Conservation (phyloP, 2,113 vertebrate genomes). For the Rhinogobius similis region DNA sequence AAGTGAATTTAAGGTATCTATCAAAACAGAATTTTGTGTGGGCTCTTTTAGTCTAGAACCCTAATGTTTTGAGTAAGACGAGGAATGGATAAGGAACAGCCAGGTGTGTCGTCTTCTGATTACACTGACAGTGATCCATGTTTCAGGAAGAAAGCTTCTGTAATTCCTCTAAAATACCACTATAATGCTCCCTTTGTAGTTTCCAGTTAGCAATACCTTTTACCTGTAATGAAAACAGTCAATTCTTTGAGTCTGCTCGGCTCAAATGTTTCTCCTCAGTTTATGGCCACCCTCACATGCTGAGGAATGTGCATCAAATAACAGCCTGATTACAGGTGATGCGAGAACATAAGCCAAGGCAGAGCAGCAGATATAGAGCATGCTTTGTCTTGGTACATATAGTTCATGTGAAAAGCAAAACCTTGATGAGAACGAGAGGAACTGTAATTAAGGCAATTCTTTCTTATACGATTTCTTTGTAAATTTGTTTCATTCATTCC, state of each 20-base stretch:
- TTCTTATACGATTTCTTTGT: background rate
- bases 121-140: conserved; percentile 34
- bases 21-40: background rate
- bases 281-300: background rate
- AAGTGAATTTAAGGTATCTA: conserved; percentile 93
- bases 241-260: conserved; percentile 18
- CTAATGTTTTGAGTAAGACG: background rate
- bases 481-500: background rate
- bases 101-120: conserved; percentile 29
- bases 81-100: too few relatives aligned
- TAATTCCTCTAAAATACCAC: conserved; percentile 37
- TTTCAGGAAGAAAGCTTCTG: conserved; percentile 31
- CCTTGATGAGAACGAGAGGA: background rate
- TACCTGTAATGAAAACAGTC: background rate
- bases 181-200: conserved; percentile 51
- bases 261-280: conserved; percentile 31
- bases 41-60: background rate
- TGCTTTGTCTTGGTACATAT: conserved; percentile 55
- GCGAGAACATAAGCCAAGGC: conserved; percentile 47
- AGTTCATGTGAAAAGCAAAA: conserved; percentile 23
- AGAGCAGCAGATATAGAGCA: conserved; percentile 39
- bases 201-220: conserved; percentile 2
- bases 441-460: background rate
- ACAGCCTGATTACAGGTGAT: conserved; percentile 53
- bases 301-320: conserved; percentile 39